phyloP scores from a whole-genome alignment of 2,113 vertebrate genomes.

The Lynx canadensis region DNA sequence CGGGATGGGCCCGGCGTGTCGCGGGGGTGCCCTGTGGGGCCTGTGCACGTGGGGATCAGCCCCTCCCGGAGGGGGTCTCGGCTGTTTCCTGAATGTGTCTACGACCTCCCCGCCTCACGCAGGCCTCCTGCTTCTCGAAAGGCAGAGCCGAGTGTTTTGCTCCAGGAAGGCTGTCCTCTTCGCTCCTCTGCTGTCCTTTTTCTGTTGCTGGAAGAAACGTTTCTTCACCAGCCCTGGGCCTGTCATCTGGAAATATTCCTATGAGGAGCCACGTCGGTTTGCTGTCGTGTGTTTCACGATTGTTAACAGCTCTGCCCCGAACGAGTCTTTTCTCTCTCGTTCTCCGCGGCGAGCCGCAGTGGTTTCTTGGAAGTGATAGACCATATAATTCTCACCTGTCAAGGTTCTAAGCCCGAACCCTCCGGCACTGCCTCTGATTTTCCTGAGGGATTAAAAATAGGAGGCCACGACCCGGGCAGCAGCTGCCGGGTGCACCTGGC shows the following conservation, averaged over 20 bases:
- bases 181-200: neutral
- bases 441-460: neutral
- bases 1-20: neutral
- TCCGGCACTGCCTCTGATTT: neutral
- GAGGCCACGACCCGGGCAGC: no score
- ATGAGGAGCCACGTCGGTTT: neutral
- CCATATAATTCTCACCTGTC: conserved; percentile 69
- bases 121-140: neutral
- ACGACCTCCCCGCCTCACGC: fast-evolving
- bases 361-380: conserved; percentile 58
- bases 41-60: fast-evolving
- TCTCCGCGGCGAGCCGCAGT: fast-evolving
- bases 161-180: fast-evolving
- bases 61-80: neutral
- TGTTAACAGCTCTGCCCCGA: neutral
- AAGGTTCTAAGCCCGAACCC: conserved; percentile 31
- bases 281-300: neutral
- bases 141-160: neutral
- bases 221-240: neutral
- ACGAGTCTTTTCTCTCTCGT: neutral
- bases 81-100: fast-evolving
- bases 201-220: neutral
- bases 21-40: fast-evolving
- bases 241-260: neutral
- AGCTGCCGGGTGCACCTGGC: neutral